Base-by-base conservation (phyloP, 2,113 vertebrate genomes). In the Ictalurus furcatus region DNA sequence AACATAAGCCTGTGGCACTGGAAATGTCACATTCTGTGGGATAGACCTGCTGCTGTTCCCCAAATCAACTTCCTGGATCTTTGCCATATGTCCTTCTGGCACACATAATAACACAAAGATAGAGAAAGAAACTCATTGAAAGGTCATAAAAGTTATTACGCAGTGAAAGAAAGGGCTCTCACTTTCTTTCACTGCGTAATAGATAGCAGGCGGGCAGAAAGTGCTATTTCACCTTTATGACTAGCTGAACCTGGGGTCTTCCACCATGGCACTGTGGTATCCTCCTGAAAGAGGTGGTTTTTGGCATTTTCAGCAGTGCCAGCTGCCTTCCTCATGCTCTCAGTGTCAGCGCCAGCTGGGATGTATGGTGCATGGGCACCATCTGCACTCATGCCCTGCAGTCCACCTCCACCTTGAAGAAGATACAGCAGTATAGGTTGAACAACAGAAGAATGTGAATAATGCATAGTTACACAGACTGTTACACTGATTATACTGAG, bases 281-380 rank as follows among this genome's bases (percentile, higher is more conserved):
- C 56, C 84, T 92, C 40, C 65, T 59, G 85, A 85, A 87, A 87
- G 61, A 87, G 40, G 79, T 67, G 63, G 37, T 59, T 76, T 54
- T 83, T 86, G 61, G 86, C 78, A 56, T 67, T 87, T 79, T 85
- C 34, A 73, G 71, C 40, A 74, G 44, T 80, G 69, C 80, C 90
- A 90, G 92, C 87, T 92, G 93, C 88, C 87, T 89, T 91, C 90
- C 44, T 85, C 74, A 59, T 16, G 30, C 89, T 30, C 52, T 23
- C 88, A 19, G 76, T 87, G 58, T 85, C 40, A 37, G 74, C 85
- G 85, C 88, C 91, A 92, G 88, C 74, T 67, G 61, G 78, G 84
- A 71, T 80, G 63, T 82, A 71, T 83, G 87, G 88, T 87, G 87
- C 89, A 78, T 63, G 74, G 73, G 84, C 74, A 89, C 92, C 91